These are phyloP conservation scores for Puntigrus tetrazona DNA, from an alignment of 2,113 vertebrate genomes.

Conservation along the genomic window DNA sequence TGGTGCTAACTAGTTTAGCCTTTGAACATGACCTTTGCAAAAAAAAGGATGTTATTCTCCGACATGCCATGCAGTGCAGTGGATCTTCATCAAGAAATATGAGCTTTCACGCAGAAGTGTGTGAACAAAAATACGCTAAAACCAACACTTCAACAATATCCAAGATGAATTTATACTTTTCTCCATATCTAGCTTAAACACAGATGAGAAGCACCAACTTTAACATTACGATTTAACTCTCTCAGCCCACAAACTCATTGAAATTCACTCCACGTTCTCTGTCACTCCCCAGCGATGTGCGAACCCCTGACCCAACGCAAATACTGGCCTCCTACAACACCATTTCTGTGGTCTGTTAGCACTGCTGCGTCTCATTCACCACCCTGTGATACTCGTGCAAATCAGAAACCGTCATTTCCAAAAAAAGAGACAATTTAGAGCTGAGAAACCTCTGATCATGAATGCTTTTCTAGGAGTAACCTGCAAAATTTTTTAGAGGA, in stretches of 20 bases:
- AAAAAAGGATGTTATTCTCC: not conserved
- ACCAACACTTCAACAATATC: not conserved
- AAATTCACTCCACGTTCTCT: constrained; percentile 33
- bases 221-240: constrained; percentile 14
- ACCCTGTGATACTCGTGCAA: not conserved
- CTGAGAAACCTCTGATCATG: not conserved
- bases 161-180: not conserved
- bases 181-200: not conserved
- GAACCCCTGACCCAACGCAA: constrained; percentile 22
- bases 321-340: constrained; percentile 21
- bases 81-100: not conserved
- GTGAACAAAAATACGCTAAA: not conserved
- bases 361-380: not conserved
- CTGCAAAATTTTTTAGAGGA: too few species aligned
- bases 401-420: not conserved
- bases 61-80: not conserved
- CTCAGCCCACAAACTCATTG: constrained; percentile 36
- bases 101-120: not conserved
- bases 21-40: not conserved
- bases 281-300: constrained; percentile 13
- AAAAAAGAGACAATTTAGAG: not conserved
- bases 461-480: not conserved
- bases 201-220: not conserved
- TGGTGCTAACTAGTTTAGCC: not conserved
- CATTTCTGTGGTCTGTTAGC: constrained; percentile 1